Conservation (phyloP, 1,140 invertebrate species). For the Chironomus striatipennis region DNA sequence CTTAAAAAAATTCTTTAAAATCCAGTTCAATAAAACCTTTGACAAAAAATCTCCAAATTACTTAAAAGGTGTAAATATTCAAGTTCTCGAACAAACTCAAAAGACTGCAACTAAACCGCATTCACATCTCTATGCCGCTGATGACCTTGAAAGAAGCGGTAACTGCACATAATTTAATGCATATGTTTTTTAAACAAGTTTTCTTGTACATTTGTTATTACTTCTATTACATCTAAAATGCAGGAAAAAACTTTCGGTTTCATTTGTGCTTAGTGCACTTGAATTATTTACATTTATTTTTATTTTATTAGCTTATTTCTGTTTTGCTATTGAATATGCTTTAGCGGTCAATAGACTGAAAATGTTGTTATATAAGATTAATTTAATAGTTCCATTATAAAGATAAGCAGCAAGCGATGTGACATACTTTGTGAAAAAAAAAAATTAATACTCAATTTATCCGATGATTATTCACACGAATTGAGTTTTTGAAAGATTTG, state of each 20-base stretch:
- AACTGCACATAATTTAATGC: background rate
- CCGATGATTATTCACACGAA: no score
- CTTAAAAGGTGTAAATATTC: background rate
- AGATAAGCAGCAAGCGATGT: background rate
- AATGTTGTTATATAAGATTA: background rate
- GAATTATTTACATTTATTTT: background rate
- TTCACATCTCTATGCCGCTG: background rate
- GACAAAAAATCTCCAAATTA: no score
- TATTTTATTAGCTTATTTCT: background rate
- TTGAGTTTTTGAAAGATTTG: no score
- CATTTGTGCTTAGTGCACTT: background rate
- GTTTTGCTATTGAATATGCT: background rate
- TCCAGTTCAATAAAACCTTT: no score
- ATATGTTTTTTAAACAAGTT: background rate
- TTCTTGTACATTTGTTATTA: background rate
- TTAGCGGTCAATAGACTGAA: background rate
- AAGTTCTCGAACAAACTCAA: background rate
- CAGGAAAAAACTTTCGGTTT: constrained; percentile 5
- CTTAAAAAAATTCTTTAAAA: no score
- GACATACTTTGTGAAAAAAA: background rate
- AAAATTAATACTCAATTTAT: no score
- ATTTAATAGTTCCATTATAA: background rate
- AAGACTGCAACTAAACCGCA: background rate
- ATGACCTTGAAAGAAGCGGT: background rate
- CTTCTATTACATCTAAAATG: background rate